Conservation (phyloP, 2,113 vertebrate species). For the Apaloderma vittatum region DNA sequence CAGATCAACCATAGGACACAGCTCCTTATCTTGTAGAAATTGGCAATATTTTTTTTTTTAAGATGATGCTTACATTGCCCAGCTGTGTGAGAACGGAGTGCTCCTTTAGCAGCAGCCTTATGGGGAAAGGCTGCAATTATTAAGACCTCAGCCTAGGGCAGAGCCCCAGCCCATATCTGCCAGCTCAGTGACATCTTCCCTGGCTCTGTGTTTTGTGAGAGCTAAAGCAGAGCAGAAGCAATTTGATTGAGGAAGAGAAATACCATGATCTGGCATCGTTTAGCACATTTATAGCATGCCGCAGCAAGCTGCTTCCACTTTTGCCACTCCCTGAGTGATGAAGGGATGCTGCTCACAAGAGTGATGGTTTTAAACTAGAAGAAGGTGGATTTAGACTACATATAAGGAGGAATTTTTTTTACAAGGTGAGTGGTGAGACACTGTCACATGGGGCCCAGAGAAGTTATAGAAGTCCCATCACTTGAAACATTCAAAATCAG, state of each 20-base stretch:
- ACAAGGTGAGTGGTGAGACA: too few relatives aligned
- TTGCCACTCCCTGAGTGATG: neutral
- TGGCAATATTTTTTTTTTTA: neutral
- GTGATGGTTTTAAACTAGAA: too few relatives aligned
- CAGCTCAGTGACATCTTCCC: neutral
- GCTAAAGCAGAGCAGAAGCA: neutral
- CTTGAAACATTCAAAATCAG: too few relatives aligned
- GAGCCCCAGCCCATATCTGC: neutral
- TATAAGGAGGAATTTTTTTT: too few relatives aligned
- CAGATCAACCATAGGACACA: neutral
- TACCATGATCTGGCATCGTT: neutral
- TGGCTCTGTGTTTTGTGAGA: accelerated
- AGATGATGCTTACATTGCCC: neutral
- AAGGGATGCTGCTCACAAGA: neutral
- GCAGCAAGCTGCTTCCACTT: neutral
- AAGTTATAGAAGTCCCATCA: too few relatives aligned
- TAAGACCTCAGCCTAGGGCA: neutral
- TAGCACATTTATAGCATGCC: neutral
- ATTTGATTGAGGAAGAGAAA: neutral
- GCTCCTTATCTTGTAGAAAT: neutral
- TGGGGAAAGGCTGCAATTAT: neutral
- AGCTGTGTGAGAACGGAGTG: neutral
- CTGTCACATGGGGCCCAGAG: too few relatives aligned
- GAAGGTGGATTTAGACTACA: too few relatives aligned
- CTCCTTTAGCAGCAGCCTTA: neutral